These are phyloP conservation scores for Cabera pusaria DNA, from an alignment of 2,888 invertebrate genomes.

Conservation along the genomic window DNA sequence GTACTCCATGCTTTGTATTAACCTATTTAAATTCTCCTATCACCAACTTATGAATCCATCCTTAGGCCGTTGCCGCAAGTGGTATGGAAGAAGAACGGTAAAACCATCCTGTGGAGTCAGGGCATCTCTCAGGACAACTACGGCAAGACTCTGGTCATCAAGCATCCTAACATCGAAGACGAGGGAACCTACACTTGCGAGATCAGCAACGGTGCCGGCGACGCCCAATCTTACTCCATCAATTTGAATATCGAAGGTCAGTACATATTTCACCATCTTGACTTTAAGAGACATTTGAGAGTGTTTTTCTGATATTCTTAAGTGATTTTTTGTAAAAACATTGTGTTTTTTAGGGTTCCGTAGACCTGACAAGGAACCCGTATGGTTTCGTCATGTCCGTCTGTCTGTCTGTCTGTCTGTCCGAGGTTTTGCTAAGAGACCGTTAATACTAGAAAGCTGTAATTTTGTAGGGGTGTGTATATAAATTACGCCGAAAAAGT, in stretches of 20 bases:
- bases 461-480: too few relatives aligned
- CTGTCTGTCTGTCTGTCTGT: too few relatives aligned
- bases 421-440: too few relatives aligned
- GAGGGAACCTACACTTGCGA: conserved; percentile 97
- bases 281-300: too few relatives aligned
- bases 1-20: not conserved
- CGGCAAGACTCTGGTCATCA: conserved; percentile 96
- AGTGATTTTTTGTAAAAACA: too few relatives aligned
- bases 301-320: too few relatives aligned
- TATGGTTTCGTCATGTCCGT: too few relatives aligned
- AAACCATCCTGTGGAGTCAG: conserved; percentile 86
- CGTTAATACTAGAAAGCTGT: too few relatives aligned
- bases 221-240: conserved; percentile 93
- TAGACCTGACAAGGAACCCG: too few relatives aligned
- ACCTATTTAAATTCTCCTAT: conserved; percentile 2
- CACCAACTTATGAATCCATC: not conserved
- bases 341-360: too few relatives aligned
- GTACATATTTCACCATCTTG: conserved; percentile 20
- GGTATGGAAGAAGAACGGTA: conserved; percentile 94
- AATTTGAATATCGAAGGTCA: conserved; percentile 88
- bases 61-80: conserved; percentile 95
- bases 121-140: conserved; percentile 94
- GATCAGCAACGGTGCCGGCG: conserved; percentile 95
- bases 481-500: too few relatives aligned
- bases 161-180: conserved; percentile 93